Conservation (phyloP, 1,140 invertebrate species). For the Euwallacea fornicatus region DNA sequence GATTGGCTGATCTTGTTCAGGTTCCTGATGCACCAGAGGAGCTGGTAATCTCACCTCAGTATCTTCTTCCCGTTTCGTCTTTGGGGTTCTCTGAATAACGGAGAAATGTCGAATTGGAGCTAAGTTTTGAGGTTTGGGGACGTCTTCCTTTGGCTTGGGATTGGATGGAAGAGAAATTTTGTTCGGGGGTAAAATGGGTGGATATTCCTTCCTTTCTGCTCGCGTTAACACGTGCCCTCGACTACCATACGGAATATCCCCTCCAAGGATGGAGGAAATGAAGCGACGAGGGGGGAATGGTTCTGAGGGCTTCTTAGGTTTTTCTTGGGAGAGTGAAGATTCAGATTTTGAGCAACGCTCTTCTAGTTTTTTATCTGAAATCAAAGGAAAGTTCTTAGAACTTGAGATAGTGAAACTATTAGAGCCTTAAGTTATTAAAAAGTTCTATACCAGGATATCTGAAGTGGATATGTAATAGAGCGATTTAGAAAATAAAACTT, state of each 20-base stretch:
- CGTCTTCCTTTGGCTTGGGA: constrained; percentile 59
- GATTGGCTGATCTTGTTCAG: constrained; percentile 81
- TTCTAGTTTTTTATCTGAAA: constrained; percentile 45
- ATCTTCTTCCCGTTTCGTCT: constrained; percentile 58
- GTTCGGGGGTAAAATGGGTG: constrained; percentile 55
- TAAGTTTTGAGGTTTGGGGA: constrained; percentile 57
- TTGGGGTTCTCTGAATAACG: constrained; percentile 80
- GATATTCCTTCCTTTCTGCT: constrained; percentile 78
- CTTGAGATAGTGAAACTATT: too few relatives aligned
- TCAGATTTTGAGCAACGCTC: constrained; percentile 34
- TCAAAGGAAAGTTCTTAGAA: constrained; percentile 8
- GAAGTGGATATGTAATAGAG: too few relatives aligned
- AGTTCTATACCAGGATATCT: too few relatives aligned
- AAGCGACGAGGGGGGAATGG: constrained; percentile 63
- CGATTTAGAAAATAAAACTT: too few relatives aligned
- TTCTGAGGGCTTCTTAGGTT: constrained; percentile 41
- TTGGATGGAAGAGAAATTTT: constrained; percentile 57
- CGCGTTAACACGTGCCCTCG: constrained; percentile 72
- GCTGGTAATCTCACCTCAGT: constrained; percentile 55
- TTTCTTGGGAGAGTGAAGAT: constrained; percentile 29
- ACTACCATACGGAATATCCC: constrained; percentile 73
- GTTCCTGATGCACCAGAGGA: constrained; percentile 56
- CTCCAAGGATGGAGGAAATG: constrained; percentile 75
- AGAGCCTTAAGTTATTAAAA: too few relatives aligned
- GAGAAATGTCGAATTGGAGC: constrained; percentile 64